A percentile compares a stretch with the other conserved stretches of the same genome.
Evolutionary conservation across 2,888 invertebrate species (phyloP).

Genomic region (Girardia tigrina): DNA sequence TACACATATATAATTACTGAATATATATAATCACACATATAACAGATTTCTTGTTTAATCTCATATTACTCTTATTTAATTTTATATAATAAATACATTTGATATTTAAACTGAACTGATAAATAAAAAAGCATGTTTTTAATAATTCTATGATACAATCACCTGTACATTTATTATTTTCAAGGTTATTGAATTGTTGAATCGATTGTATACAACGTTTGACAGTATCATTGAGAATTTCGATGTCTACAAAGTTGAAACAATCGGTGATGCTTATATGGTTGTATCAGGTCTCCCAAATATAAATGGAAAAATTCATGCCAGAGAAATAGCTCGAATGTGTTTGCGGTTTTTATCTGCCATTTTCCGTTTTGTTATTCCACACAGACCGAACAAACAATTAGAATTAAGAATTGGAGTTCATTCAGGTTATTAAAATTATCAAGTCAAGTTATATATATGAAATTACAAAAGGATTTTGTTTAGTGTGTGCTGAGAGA

Average conservation of each 20-base stretch:
- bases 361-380: slow-evolving; percentile 62
- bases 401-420: slow-evolving; percentile 79
- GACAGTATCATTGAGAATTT: slow-evolving; percentile 37
- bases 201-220: slow-evolving; percentile 37
- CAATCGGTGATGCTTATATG: slow-evolving; percentile 45
- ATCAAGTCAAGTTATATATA: too few species aligned
- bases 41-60: too few species aligned
- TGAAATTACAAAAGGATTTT: too few species aligned
- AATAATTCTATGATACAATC: too few species aligned
- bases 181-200: slow-evolving; percentile 36
- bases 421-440: slow-evolving; percentile 74
- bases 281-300: slow-evolving; percentile 46
- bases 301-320: slow-evolving; percentile 45
- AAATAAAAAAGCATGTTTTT: too few species aligned
- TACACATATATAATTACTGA: too few species aligned
- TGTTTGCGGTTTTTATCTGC: slow-evolving; percentile 44
- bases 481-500: too few species aligned
- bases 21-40: too few species aligned
- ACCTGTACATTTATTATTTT: slow-evolving; percentile 49
- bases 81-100: too few species aligned
- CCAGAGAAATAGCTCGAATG: slow-evolving; percentile 47
- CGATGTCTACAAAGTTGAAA: slow-evolving; percentile 37
- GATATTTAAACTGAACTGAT: too few species aligned
- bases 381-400: slow-evolving; percentile 73
- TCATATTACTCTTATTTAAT: too few species aligned